phyloP scores from a whole-genome alignment of 2,797 vertebrate genomes.

The Poeciliopsis paucimaculata region DNA sequence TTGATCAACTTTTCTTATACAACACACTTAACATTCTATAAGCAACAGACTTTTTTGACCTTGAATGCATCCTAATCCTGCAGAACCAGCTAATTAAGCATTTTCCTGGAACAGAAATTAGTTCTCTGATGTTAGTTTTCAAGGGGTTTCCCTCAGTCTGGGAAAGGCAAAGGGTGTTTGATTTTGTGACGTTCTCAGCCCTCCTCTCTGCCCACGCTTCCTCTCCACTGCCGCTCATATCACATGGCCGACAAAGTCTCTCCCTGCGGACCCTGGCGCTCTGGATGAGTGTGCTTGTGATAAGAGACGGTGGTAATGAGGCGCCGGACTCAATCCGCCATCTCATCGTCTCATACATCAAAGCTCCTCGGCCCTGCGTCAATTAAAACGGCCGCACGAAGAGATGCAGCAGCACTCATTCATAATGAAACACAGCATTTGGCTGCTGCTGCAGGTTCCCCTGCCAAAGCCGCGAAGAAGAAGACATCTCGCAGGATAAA shows the following conservation, averaged over 20 bases:
- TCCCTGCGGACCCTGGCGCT: constrained; percentile 24
- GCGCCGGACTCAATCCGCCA: constrained; percentile 28
- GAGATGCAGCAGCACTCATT: constrained; percentile 54
- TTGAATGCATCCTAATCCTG: constrained; percentile 4
- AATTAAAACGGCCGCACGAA: constrained; percentile 51
- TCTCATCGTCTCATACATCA: constrained; percentile 57
- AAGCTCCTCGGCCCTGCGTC: constrained; percentile 50
- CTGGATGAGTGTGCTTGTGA: not conserved
- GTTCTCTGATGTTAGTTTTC: constrained; percentile 4
- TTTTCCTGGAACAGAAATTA: not conserved
- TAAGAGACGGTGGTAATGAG: constrained; percentile 52
- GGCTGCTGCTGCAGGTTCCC: constrained; percentile 40
- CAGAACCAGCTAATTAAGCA: constrained; percentile 6
- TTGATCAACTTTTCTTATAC: not conserved
- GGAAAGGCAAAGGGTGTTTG: constrained; percentile 22
- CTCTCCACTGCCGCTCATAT: constrained; percentile 21
- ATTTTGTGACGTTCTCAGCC: constrained; percentile 35
- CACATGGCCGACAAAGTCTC: constrained; percentile 25
- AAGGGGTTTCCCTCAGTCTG: constrained; percentile 25
- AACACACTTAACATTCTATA: constrained; percentile 1
- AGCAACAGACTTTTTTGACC: constrained; percentile 2
- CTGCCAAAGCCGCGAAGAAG: constrained; percentile 39
- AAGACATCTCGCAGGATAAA: constrained; percentile 37
- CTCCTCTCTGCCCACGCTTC: constrained; percentile 34
- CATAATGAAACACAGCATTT: constrained; percentile 68